Evolutionary conservation across 2,113 vertebrate species (phyloP).

Genomic region (Heliornis fulica): DNA sequence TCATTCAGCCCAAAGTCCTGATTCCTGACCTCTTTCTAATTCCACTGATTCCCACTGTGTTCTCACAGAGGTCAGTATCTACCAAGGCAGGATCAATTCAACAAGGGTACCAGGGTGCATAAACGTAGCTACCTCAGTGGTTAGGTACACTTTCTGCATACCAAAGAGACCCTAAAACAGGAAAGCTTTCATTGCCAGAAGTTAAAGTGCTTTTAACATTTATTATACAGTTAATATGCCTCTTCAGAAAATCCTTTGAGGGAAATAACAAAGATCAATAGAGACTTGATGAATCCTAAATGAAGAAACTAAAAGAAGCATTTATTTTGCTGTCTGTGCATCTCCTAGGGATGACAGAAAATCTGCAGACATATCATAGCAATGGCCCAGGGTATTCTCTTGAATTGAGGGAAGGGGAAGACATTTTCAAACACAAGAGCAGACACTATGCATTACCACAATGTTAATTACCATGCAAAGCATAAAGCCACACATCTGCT

Average conservation of each 20-base stretch:
- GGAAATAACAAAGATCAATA: conserved; percentile 62
- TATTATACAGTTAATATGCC: conserved; percentile 59
- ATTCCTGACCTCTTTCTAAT: not conserved
- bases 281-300: conserved; percentile 49
- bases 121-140: not conserved
- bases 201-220: conserved; percentile 69
- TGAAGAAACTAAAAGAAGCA: conserved; percentile 67
- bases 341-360: conserved; percentile 41
- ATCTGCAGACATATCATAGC: not conserved
- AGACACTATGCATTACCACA: not conserved
- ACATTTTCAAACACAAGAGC: not conserved
- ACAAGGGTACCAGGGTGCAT: not conserved
- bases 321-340: conserved; percentile 59
- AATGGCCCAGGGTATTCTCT: not conserved
- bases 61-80: not conserved
- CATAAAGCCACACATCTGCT: not conserved
- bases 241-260: conserved; percentile 61
- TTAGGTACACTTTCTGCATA: not conserved
- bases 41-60: not conserved
- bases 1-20: not conserved
- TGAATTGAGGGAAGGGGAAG: not conserved
- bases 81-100: not conserved
- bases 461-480: not conserved
- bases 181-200: conserved; percentile 36
- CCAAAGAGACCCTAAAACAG: not conserved